Conservation (phyloP, 2,888 invertebrate species). For the Nephrotoma guestfalica region DNA sequence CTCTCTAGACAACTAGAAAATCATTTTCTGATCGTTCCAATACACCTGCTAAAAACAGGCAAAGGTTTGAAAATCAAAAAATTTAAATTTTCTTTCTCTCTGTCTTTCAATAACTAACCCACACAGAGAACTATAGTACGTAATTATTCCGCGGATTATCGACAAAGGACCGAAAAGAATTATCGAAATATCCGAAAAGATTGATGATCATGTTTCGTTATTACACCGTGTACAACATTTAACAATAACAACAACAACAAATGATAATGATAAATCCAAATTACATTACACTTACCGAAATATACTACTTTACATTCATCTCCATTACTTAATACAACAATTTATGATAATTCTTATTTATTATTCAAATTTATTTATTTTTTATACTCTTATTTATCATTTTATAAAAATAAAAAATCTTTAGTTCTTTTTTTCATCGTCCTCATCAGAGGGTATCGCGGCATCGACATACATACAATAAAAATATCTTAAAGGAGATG, state of each 20-base stretch:
- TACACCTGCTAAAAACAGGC: too few species aligned
- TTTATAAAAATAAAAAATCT: neutral
- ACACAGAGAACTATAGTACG: too few species aligned
- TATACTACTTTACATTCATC: neutral
- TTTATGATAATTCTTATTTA: neutral
- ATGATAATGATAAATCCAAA: neutral
- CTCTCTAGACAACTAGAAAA: too few species aligned
- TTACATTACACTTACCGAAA: neutral
- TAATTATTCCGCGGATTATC: too few species aligned
- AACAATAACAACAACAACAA: neutral
- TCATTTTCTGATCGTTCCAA: too few species aligned
- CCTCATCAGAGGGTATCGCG: neutral
- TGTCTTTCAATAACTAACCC: too few species aligned
- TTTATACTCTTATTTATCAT: neutral
- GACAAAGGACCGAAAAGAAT: neutral
- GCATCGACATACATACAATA: neutral
- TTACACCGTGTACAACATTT: neutral
- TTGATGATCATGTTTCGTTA: neutral
- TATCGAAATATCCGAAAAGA: neutral
- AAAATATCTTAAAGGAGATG: neutral
- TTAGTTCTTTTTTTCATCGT: neutral
- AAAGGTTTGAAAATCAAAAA: too few species aligned
- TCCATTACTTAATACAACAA: neutral
- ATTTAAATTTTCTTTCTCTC: too few species aligned
- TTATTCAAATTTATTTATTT: neutral